Evolutionary conservation across 2,797 vertebrate genomes (phyloP), one percentile per base, ranked within the genome.

Genomic region (Delichon dasypus): DNA sequence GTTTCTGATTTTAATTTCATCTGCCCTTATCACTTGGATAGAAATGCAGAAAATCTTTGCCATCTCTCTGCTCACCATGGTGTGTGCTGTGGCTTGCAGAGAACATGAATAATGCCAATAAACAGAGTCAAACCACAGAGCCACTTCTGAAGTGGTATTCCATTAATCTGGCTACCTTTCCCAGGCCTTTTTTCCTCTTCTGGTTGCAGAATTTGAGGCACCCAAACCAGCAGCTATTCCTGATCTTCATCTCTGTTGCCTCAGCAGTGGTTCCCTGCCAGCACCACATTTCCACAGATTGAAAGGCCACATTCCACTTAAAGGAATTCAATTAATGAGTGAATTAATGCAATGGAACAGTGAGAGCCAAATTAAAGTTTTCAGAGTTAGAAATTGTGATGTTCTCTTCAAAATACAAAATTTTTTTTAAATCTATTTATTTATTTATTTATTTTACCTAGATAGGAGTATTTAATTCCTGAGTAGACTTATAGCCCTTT

Each of bases 1-100:
- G 81, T 85, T 94, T 91, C 75, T 92, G 78, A 90, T 95, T 96
- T 81, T 84, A 76, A 91, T 94, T 83, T 88, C 70, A 78, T 83
- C 45, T 92, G 57, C 62, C 87, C 50, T 91, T 93, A 86, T 77
- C 75, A 40, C 61, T 92, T 94, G 47, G 58, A 73, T 3, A 57
- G 83, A 94, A 90, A 76, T 23, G 40, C 1, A 5, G 40, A 64
- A 73, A 70, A 26, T 36, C 80, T 84, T 66, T 96, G 48, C 64
- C 73, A 91, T 77, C 45, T 83, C 26, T 75, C 66, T 88, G 72
- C 88, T 82, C 75, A 77, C 60, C 44, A 5, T 4, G 17, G 58
- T 10, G 13, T 32, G 67, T 60, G 57, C 81, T 89, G 38, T 6
- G 64, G 70, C 71, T 93, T 61, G 73, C 62, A 81, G 32, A 44